Base-by-base conservation (phyloP, 2,797 vertebrate genomes). In the Thripadectes ignobilis region DNA sequence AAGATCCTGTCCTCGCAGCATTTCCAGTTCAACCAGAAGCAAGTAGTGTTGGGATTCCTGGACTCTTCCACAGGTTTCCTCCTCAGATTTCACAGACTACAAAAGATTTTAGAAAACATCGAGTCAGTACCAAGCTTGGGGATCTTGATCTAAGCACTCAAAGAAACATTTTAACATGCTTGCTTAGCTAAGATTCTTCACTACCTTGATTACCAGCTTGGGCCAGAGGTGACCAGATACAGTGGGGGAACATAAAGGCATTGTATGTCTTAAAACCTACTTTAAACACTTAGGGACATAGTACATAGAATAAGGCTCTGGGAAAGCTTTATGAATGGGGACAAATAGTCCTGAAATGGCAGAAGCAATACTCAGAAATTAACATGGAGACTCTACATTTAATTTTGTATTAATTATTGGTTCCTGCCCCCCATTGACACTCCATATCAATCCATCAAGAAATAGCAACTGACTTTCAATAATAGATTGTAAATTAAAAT, bases 81-180 rank as follows among this genome's bases (percentile, higher is more conserved):
- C 17, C n/a, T 78, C 23, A 69, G 57, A 80, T 77, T 92, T 90
- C 4, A 0, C 32, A 68, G 62, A 21, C 21, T 81, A 43, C 32
- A 29, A 41, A 51, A 75, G 36, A 61, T 62, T 43, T 4, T 68
- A 38, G 48, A 88, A 81, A 71, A 71, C 4, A 59, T 45, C 18
- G 7, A 63, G 4, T 34, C 36, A 26, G 61, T 55, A 88, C 22
- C 27, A 86, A 39, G 41, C 13, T 32, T 0, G 0, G 12, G 11
- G 22, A 7, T 89, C 32, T 67, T 65, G 17, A 75, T 38, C 23
- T 46, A 41, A 85, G 55, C 26, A 45, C n/a, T 34, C 32, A 34
- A 74, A 85, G 36, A 77, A 49, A 9, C 68, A 63, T 66, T 79
- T 83, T 69, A 83, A 74, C 18, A 23, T 7, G 17, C 17, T 85